phyloP scores from a whole-genome alignment of 2,797 vertebrate genomes.

The Aselliscus stoliczkanus region DNA sequence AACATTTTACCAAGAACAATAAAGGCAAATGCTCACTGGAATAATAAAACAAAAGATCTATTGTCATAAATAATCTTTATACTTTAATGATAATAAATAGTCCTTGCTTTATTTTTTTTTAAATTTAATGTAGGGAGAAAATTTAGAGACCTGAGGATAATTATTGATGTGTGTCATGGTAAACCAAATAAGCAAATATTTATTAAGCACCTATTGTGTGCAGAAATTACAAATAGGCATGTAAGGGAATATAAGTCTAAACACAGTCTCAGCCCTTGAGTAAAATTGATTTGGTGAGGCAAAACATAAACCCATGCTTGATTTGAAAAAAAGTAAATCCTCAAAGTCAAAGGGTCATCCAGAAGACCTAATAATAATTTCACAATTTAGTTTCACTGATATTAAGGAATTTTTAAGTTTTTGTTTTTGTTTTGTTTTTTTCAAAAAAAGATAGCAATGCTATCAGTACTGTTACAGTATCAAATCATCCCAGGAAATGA shows the following conservation, averaged over 20 bases:
- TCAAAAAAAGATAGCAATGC: neutral
- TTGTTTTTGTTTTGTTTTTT: too few relatives aligned
- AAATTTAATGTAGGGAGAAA: neutral
- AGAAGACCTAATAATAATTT: neutral
- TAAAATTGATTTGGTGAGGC: neutral
- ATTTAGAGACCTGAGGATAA: neutral
- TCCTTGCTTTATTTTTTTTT: conserved; percentile 27
- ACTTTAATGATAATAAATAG: conserved; percentile 52
- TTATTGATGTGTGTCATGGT: neutral
- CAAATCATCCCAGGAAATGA: neutral
- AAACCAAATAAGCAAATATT: conserved; percentile 4
- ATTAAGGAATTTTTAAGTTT: neutral
- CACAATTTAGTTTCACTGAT: neutral
- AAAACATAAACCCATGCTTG: neutral
- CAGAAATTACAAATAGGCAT: neutral
- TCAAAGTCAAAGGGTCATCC: neutral
- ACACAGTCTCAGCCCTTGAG: neutral
- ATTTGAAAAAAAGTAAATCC: neutral
- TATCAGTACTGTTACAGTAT: neutral
- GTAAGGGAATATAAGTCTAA: neutral
- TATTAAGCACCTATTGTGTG: conserved; percentile 40
- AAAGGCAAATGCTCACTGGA: conserved; percentile 44
- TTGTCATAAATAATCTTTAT: conserved; percentile 52
- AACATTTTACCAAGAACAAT: conserved; percentile 64
- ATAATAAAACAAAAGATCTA: conserved; percentile 55